Conservation (phyloP, 1,140 invertebrate species). For the Drosophila tsacasi region DNA sequence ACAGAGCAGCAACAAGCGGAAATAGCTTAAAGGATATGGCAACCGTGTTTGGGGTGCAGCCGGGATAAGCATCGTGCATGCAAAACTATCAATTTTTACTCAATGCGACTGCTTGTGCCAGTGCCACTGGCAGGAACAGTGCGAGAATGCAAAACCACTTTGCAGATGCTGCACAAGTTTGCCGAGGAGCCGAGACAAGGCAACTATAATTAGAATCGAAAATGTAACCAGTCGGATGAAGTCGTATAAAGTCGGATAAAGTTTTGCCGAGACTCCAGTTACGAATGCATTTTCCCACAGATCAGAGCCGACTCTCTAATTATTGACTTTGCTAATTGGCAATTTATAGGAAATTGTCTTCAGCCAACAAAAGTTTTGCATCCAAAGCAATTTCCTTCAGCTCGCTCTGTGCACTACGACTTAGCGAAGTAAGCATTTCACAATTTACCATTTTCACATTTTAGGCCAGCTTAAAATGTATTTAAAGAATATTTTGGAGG, state of each 20-base stretch:
- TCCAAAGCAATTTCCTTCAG: slow-evolving; percentile 55
- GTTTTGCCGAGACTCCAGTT: slow-evolving; percentile 19
- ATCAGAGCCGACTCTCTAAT: slow-evolving; percentile 50
- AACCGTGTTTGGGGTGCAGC: slow-evolving; percentile 53
- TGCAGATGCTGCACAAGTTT: slow-evolving; percentile 31
- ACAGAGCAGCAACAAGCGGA: slow-evolving; percentile 74
- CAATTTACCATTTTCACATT: too few relatives aligned
- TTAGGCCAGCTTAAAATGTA: neutral
- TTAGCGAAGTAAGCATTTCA: neutral
- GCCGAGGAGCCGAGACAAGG: slow-evolving; percentile 24
- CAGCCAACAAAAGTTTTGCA: slow-evolving; percentile 47
- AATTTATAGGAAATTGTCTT: slow-evolving; percentile 62
- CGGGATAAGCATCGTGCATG: slow-evolving; percentile 39
- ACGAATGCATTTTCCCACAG: slow-evolving; percentile 23
- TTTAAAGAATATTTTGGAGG: too few relatives aligned
- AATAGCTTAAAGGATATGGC: slow-evolving; percentile 79
- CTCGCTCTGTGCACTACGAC: neutral
- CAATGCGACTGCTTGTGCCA: slow-evolving; percentile 14
- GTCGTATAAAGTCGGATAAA: slow-evolving; percentile 23
- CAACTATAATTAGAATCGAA: slow-evolving; percentile 53
- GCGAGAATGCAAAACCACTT: slow-evolving; percentile 41
- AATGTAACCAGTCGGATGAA: slow-evolving; percentile 38
- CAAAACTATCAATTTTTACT: slow-evolving; percentile 52
- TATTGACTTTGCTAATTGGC: slow-evolving; percentile 63
- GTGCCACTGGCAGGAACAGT: slow-evolving; percentile 5